Evolutionary conservation across 2,888 invertebrate genomes (phyloP).

Genomic region (Smittia aterrima): DNA sequence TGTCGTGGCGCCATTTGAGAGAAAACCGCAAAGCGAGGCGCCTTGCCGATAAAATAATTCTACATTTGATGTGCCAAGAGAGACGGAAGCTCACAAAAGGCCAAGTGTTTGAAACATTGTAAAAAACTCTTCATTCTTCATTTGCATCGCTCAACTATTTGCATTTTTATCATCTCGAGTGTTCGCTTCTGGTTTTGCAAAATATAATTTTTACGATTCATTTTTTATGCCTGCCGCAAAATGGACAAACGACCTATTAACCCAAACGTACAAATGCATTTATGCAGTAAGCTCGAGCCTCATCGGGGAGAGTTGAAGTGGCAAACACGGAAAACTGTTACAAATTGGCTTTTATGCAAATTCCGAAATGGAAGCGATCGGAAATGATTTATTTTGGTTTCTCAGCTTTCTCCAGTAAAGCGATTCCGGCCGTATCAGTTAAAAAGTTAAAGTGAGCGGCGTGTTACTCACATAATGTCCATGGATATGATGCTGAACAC

Average conservation of each 20-base stretch:
- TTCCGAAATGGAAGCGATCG: not conserved
- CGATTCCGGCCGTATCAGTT: not conserved
- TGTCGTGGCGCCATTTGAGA: not conserved
- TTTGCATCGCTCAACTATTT: not conserved
- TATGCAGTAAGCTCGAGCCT: not conserved
- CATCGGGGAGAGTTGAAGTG: not conserved
- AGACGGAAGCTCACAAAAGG: not conserved
- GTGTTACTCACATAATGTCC: constrained; percentile 63
- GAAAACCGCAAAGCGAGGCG: not conserved
- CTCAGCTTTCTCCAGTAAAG: not conserved
- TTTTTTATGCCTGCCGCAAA: not conserved
- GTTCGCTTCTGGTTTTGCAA: not conserved
- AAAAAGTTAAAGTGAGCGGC: not conserved
- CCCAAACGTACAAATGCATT: not conserved
- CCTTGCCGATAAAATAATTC: too few relatives aligned
- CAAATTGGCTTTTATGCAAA: not conserved
- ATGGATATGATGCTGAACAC: constrained; percentile 58
- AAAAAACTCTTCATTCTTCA: not conserved
- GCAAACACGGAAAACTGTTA: not conserved
- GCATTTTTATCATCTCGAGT: constrained; percentile 15
- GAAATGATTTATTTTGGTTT: not conserved
- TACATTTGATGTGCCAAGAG: too few relatives aligned
- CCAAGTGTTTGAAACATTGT: not conserved
- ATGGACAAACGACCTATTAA: not conserved
- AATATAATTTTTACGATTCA: not conserved